Base-by-base conservation (phyloP, 1,140 invertebrate genomes). In the Meloidogyne floridensis region DNA sequence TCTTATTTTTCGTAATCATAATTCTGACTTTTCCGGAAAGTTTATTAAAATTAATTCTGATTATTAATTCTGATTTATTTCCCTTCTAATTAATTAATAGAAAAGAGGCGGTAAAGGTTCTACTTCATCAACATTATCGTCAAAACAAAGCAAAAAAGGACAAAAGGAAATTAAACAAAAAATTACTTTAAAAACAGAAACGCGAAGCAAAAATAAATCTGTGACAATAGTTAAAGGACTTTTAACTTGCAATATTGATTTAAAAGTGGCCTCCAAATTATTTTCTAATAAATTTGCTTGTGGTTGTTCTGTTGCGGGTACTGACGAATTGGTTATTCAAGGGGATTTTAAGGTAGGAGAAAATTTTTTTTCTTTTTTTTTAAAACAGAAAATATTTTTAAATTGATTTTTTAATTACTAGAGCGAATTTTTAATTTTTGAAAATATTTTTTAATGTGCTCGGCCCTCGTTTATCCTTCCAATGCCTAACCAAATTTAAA, bases 311-410 rank as follows among this genome's bases (percentile, higher is more conserved):
- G 96, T 99, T 0, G 98, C 96, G 56, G 96, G 96, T 11, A 70
- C 98, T 82, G 97, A 99, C 93, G 98, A 99, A 92, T 98, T 99
- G 90, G 96, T 98, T 7, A 98, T 99, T 90, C 97, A 99, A 92
- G 97, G 92, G 53, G 85, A 88, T 54, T 92, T 79, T 47, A 79
- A 69, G 18, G 77, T 76, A 2, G 32, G 32, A 32, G 32, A 32
- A 32, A 32, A 20, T 20, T 20, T 20, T 32, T 32, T 32, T 32
- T 32, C 32, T 54, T 53, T 32, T 43, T 75, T 3, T 75, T 51
- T 75, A 32, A 32, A 32, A 32, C 32, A 32, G 20, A 32, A 32
- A 32, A 32, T 75, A n/a, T 18, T 9, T 18, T 75, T 56, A 56
- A 10, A 10, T 11, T 56, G 13, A 56, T 56, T 56, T 11, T 8